Base-by-base conservation (phyloP, 35 echinoderm and acorn worm genomes). In the Lytechinus pictus region DNA sequence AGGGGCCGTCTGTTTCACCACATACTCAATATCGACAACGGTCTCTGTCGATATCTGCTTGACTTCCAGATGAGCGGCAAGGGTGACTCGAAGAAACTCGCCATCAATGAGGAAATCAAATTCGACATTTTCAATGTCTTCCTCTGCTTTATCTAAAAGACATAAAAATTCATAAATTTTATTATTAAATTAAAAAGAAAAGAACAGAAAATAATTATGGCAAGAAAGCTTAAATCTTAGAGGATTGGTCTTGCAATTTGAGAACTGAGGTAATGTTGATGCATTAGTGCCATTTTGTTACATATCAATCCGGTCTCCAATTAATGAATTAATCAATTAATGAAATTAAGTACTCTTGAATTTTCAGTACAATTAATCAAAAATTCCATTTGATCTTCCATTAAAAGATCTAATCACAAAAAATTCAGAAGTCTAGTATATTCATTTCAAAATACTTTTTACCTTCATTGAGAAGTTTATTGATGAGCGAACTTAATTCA, bases 61-160 rank as follows among this genome's bases (percentile, higher is more conserved):
- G 79, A 96, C 96, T 89, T 99, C 98, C 44, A 99, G 60, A 88
- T 99, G 98, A 29, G 96, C 92, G 56, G 96, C 96, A 27, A 99
- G 94, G n/a, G 97, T n/a, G 21, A 98, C 89, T 33, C 98, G 95
- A 27, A 99, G 95, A 71, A 99, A 98, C 93, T 99, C 98, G 10
- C 97, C 98, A 92, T 99, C 89, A 54, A 99, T 99, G 54, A 99
- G 97, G 56, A 99, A 99, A 90, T 99, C 98, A 98, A 99, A 99
- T 29, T 97, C 97, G 10, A 99, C 86, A 55, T 94, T 92, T 51
- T 90, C 51, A 6, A 86, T 33, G 60, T 99, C 98, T 61, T 94
- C 94, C 8, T 97, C 95, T 51, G 95, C 89, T 88, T 97, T 96
- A 44, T 97, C 96, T 98, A 54, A 87, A 95, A 19, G 55, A 16